Base-by-base conservation (phyloP, 2,797 vertebrate genomes). In the Clarias platycephalus region DNA sequence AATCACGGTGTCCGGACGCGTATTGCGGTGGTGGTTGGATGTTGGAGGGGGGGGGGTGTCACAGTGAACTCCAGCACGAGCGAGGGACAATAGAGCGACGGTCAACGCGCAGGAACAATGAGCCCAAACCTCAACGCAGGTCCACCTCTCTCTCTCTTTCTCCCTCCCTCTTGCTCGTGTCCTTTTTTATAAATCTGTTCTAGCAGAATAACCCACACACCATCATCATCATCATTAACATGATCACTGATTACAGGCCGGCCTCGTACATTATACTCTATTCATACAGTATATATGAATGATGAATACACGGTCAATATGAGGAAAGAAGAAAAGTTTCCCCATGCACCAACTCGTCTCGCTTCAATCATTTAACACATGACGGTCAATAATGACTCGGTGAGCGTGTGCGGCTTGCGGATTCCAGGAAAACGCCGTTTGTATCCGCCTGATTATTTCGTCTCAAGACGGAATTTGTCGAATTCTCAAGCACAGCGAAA, bases 11-110 rank as follows among this genome's bases (percentile, higher is more conserved):
- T 88, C 90, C 88, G 86, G 86, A 64, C 77, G 80, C 66, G 83
- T 86, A 90, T 87, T 90, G 90, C 89, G 86, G 89, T 82, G 87
- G n/a, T 58, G 77, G 74, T n/a, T 26, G 37, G n/a, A 5, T 3
- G 20, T 10, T 16, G 26, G 26, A 3, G 28, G 37, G 7, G 24
- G 20, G 66, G 58, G 81, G 34, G 83, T 79, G 85, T 85, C 89
- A 88, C 85, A 80, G 85, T 63, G 78, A 86, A 83, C 80, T 87
- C 86, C 85, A 40, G 81, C 83, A 81, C 75, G 66, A 84, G 77
- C 66, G 24, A 82, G 81, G 83, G 87, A 86, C 86, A 86, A 86
- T 86, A 86, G 86, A 83, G 44, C 37, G 71, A 55, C 72, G 75
- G 80, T 80, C 67, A 85, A 28, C 31, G n/a, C 53, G 55, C 64